These are phyloP conservation scores for Vulpes lagopus DNA, from an alignment of 2,113 vertebrate species.

Conservation along the genomic window DNA sequence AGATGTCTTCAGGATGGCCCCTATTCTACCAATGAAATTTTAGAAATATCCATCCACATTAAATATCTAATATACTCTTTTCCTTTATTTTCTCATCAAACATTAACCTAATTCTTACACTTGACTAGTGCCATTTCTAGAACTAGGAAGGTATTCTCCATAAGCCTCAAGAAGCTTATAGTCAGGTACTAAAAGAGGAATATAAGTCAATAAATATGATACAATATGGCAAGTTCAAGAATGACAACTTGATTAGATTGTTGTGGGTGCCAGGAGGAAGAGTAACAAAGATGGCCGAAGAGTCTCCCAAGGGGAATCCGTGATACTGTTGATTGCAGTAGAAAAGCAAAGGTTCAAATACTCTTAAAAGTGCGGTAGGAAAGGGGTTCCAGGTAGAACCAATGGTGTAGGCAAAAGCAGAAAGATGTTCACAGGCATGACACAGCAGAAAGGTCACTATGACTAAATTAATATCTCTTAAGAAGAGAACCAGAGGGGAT, in stretches of 20 bases:
- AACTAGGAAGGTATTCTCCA: not conserved
- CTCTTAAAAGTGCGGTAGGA: not conserved
- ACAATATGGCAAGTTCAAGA: not conserved
- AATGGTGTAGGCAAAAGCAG: not conserved
- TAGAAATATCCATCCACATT: not conserved
- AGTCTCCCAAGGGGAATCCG: not conserved
- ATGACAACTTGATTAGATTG: not conserved
- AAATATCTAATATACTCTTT: not conserved
- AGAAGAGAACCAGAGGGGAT: not conserved
- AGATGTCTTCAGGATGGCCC: not conserved
- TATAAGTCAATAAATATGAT: not conserved
- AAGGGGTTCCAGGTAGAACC: not conserved
- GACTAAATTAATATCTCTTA: not conserved
- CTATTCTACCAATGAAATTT: not conserved
- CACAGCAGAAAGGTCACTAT: fast-evolving
- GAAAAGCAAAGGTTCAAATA: not conserved
- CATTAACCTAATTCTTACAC: not conserved
- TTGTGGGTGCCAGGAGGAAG: not conserved
- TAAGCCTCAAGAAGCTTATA: not conserved
- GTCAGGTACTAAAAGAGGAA: not conserved
- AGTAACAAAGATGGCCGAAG: not conserved
- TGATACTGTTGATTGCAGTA: too few relatives aligned
- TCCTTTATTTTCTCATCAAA: not conserved
- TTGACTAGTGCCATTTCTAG: not conserved
- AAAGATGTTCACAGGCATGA: not conserved